A percentile compares a stretch with the other conserved stretches of the same genome.
Evolutionary conservation across 1,140 invertebrate species (phyloP).

Genomic region (Trissolcus basalis): DNA sequence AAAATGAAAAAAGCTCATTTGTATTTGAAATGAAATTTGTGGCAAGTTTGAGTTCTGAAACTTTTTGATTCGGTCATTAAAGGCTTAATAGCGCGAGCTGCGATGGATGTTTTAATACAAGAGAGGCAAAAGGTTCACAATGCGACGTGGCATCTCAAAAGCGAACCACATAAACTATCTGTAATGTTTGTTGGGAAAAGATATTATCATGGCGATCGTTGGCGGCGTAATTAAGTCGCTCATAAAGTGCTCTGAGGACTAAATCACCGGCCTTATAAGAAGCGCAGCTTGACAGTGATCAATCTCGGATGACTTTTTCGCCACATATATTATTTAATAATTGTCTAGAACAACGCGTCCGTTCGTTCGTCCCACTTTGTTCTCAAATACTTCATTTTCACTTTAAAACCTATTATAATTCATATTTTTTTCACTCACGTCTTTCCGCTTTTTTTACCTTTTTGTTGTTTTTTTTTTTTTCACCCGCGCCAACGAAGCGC

Average conservation of each 20-base stretch:
- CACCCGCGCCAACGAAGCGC: constrained; percentile 25
- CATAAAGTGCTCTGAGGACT: constrained; percentile 53
- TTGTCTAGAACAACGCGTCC: constrained; percentile 38
- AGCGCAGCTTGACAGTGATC: constrained; percentile 55
- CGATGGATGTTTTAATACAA: constrained; percentile 27
- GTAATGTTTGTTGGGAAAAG: constrained; percentile 57
- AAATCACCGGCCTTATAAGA: constrained; percentile 56
- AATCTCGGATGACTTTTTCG: constrained; percentile 53
- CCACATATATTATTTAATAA: constrained; percentile 55
- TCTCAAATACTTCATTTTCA: constrained; percentile 42
- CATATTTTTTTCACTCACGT: neutral
- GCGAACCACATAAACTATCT: constrained; percentile 51
- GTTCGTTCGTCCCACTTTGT: constrained; percentile 25
- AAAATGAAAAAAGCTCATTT: too few relatives aligned
- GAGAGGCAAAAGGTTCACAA: constrained; percentile 17
- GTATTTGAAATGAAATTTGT: neutral
- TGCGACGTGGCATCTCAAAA: constrained; percentile 29
- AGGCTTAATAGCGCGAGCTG: constrained; percentile 22
- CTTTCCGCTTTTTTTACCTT: constrained; percentile 2
- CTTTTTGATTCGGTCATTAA: neutral
- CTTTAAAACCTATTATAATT: constrained; percentile 44
- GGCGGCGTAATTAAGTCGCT: constrained; percentile 56
- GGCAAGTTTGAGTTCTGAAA: neutral
- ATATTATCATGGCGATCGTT: constrained; percentile 58
- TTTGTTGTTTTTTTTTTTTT: neutral